Evolutionary conservation across 2,888 invertebrate genomes (phyloP).

Genomic region (Blastobasis lacticolella): DNA sequence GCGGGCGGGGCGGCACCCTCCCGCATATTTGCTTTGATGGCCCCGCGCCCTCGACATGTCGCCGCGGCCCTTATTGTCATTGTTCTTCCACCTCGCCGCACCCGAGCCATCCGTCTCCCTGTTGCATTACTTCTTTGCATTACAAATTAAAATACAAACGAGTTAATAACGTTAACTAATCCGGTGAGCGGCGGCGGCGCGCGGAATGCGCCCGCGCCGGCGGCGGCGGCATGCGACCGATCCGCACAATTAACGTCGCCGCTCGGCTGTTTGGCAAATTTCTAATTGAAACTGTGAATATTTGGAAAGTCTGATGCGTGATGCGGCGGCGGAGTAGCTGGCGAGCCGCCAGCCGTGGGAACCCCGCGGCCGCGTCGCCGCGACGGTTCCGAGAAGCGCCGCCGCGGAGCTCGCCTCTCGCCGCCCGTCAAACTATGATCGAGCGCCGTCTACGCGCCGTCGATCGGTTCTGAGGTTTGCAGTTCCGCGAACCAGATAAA

Average conservation of each 20-base stretch:
- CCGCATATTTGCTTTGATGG: constrained; percentile 49
- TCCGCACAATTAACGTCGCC: constrained; percentile 46
- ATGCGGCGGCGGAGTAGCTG: constrained; percentile 12
- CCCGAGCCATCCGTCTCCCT: constrained; percentile 14
- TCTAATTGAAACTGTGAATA: constrained; percentile 45
- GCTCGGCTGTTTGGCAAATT: constrained; percentile 42
- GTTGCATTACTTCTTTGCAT: constrained; percentile 29
- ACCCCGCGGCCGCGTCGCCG: background rate
- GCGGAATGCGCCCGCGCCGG: constrained; percentile 30
- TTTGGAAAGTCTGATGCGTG: constrained; percentile 30
- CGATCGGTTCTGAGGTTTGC: background rate
- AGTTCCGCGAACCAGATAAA: constrained; percentile 13
- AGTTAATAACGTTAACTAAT: constrained; percentile 25
- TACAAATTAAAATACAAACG: constrained; percentile 35
- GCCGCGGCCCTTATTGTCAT: constrained; percentile 13
- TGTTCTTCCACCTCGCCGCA: constrained; percentile 11
- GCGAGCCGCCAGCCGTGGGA: constrained; percentile 4
- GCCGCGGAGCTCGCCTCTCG: background rate
- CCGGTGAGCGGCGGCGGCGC: constrained; percentile 21
- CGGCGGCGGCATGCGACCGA: constrained; percentile 31
- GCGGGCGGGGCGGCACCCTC: background rate
- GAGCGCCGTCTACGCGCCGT: background rate
- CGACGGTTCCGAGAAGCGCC: background rate
- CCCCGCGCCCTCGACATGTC: constrained; percentile 6
- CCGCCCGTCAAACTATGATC: background rate